Conservation (phyloP, 2,888 invertebrate species). For the Sinelater perroti region DNA sequence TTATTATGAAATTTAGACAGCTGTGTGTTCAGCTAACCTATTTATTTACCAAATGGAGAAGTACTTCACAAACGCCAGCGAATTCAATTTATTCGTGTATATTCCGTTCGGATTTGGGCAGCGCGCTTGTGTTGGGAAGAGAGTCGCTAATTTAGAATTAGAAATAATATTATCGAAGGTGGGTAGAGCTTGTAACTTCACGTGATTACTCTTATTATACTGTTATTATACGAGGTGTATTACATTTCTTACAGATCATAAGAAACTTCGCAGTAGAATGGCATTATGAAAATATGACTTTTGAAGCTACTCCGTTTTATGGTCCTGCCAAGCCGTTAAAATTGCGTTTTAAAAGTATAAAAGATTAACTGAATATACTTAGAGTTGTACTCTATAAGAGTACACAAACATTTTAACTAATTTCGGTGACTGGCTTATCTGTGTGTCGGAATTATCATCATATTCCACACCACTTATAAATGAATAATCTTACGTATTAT, state of each 20-base stretch:
- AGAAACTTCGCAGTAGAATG: conserved; percentile 50
- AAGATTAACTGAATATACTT: no score
- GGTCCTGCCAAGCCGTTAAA: conserved; percentile 46
- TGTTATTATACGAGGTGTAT: no score
- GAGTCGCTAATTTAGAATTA: conserved; percentile 73
- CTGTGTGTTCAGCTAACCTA: conserved; percentile 5
- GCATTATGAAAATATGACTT: conserved; percentile 50
- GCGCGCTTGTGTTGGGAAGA: conserved; percentile 73
- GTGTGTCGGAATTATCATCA: no score
- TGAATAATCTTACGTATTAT: no score
- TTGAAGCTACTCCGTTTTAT: conserved; percentile 42
- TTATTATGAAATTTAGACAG: conserved; percentile 1
- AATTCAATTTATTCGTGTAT: conserved; percentile 66
- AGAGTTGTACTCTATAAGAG: no score
- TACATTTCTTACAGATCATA: conserved; percentile 38
- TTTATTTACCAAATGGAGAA: conserved; percentile 14
- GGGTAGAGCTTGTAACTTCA: no score
- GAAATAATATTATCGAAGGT: conserved; percentile 51
- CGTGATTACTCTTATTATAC: no score
- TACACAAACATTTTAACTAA: no score
- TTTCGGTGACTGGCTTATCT: no score
- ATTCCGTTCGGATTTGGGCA: conserved; percentile 76
- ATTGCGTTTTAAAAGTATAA: no score
- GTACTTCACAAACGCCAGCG: conserved; percentile 41
- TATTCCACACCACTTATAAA: no score